These are phyloP conservation scores for Paramuricea clavata DNA, from an alignment of 92 coral and sea anemone species.

Conservation along the genomic window DNA sequence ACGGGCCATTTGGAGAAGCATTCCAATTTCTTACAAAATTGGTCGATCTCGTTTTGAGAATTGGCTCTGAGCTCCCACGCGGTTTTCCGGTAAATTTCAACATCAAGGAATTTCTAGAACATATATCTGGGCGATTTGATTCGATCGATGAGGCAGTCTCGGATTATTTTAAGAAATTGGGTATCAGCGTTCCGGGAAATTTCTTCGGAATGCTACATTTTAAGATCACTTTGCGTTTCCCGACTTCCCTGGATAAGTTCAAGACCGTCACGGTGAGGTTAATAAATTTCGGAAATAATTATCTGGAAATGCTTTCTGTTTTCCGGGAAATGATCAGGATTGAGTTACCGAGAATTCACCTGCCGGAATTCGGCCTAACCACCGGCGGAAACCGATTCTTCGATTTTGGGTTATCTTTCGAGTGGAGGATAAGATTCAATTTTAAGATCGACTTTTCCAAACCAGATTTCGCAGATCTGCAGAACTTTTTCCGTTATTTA, in stretches of 20 bases:
- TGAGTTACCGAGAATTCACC: conserved; percentile 70
- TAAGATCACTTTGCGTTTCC: conserved; percentile 75
- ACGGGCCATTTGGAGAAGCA: conserved; percentile 78
- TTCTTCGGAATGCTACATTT: conserved; percentile 85
- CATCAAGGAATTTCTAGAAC: conserved; percentile 77
- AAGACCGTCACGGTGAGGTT: conserved; percentile 64
- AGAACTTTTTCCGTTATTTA: conserved; percentile 63
- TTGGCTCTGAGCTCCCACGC: conserved; percentile 83
- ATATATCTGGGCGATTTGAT: conserved; percentile 75
- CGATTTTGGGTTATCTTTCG: conserved; percentile 83
- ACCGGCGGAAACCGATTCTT: conserved; percentile 51
- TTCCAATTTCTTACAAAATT: conserved; percentile 81
- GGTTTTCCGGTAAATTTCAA: conserved; percentile 76
- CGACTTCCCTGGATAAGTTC: conserved; percentile 82
- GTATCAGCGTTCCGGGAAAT: conserved; percentile 73
- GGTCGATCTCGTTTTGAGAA: conserved; percentile 72
- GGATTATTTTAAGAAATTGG: conserved; percentile 79
- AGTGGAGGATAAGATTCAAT: conserved; percentile 79
- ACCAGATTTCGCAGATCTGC: conserved; percentile 67
- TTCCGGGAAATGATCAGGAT: conserved; percentile 73
- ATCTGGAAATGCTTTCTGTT: conserved; percentile 76
- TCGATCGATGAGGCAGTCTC: conserved; percentile 77
- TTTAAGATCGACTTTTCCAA: conserved; percentile 75
- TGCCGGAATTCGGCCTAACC: conserved; percentile 72
- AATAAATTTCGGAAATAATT: conserved; percentile 76